Conservation (phyloP, 2,888 invertebrate genomes). For the Branchellion lobata region DNA sequence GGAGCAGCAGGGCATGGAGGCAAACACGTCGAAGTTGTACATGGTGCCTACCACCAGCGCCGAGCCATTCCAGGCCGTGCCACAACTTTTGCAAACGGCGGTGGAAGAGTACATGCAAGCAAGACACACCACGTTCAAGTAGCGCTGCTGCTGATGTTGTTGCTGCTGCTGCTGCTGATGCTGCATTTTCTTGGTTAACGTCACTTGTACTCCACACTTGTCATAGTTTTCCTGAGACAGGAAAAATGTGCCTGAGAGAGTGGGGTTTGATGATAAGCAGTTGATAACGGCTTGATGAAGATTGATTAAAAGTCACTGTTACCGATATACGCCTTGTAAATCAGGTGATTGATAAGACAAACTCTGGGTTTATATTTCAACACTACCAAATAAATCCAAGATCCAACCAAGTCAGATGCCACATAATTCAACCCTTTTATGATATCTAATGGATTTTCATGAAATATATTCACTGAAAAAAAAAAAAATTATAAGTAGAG, state of each 20-base stretch:
- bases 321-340: not conserved
- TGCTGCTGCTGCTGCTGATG: conserved; percentile 51
- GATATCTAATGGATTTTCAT: too few species aligned
- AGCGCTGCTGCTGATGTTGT: conserved; percentile 80
- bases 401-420: too few species aligned
- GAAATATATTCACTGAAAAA: too few species aligned
- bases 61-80: conserved; percentile 71
- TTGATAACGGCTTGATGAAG: not conserved
- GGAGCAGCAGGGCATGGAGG: conserved; percentile 91
- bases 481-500: too few species aligned
- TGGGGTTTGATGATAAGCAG: not conserved
- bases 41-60: conserved; percentile 81
- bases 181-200: conserved; percentile 28
- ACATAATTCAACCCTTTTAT: too few species aligned
- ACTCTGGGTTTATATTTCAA: too few species aligned
- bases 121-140: conserved; percentile 91
- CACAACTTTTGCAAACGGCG: conserved; percentile 58
- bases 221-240: conserved; percentile 78
- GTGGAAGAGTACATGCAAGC: conserved; percentile 72
- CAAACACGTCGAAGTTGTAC: conserved; percentile 97
- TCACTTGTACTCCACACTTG: conserved; percentile 12
- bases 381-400: too few species aligned
- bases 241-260: conserved; percentile 78
- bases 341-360: too few species aligned
- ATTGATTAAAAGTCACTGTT: not conserved